Conservation (phyloP, 2,888 invertebrate genomes). For the Cyaniris semiargus region DNA sequence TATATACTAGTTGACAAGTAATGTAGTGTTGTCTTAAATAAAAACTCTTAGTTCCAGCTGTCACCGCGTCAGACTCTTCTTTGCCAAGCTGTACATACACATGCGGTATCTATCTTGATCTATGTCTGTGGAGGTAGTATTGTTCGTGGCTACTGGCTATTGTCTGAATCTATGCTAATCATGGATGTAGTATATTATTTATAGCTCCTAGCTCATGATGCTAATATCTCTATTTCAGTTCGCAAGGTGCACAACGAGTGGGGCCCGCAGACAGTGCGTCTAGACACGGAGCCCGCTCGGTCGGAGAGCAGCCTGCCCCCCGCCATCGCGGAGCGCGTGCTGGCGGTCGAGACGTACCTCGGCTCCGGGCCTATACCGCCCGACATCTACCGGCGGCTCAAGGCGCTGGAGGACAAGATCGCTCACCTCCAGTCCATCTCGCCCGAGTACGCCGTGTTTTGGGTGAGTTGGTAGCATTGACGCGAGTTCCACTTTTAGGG, state of each 20-base stretch:
- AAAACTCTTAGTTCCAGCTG: no score
- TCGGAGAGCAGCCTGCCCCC: slow-evolving; percentile 64
- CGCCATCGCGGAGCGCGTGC: slow-evolving; percentile 85
- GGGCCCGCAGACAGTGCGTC: slow-evolving; percentile 81
- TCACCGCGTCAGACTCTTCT: no score
- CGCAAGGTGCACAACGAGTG: slow-evolving; percentile 85
- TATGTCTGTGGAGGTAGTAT: no score
- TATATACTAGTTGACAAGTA: no score
- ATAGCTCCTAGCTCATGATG: no score
- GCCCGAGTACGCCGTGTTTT: slow-evolving; percentile 88
- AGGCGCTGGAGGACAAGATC: slow-evolving; percentile 87
- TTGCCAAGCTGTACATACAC: no score
- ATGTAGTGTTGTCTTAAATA: no score
- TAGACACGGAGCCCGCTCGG: slow-evolving; percentile 39
- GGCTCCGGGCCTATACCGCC: slow-evolving; percentile 78
- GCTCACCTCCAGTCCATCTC: slow-evolving; percentile 87
- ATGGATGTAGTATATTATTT: no score
- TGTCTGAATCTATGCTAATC: no score
- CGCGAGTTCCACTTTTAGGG: background rate
- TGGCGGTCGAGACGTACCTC: slow-evolving; percentile 83
- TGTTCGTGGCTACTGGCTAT: no score
- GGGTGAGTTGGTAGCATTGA: slow-evolving; percentile 50
- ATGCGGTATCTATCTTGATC: no score
- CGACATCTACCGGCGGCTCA: slow-evolving; percentile 85
- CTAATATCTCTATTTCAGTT: slow-evolving; percentile 67